Evolutionary conservation across 2,113 vertebrate species (phyloP).

Genomic region (Pelmatolapia mariae): DNA sequence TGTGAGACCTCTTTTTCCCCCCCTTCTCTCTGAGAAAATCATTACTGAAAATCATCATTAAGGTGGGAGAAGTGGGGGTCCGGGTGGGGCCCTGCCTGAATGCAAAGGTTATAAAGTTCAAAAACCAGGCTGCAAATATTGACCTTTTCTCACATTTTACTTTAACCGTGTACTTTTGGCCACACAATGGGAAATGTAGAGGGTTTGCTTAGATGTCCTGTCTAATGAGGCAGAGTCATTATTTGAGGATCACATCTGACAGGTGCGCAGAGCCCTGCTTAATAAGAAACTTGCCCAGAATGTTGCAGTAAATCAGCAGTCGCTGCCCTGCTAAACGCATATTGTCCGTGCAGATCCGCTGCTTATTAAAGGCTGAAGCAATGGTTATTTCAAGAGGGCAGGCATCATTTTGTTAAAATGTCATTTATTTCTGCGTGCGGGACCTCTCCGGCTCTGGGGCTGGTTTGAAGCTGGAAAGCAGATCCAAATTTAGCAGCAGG

Average conservation of each 20-base stretch:
- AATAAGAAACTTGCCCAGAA: neutral
- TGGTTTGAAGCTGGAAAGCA: neutral
- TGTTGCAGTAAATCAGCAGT: constrained; percentile 1
- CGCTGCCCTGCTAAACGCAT: neutral
- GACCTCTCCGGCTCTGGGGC: neutral
- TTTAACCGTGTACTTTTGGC: neutral
- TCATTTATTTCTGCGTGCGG: constrained; percentile 13
- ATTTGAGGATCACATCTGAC: constrained; percentile 55
- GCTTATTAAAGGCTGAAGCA: constrained; percentile 41
- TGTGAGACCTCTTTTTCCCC: neutral
- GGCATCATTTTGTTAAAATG: constrained; percentile 28
- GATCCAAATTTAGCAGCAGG: constrained; percentile 13
- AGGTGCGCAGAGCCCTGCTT: constrained; percentile 47
- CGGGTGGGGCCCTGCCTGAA: neutral
- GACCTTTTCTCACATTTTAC: constrained; percentile 17
- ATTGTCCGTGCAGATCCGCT: neutral
- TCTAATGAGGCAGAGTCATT: constrained; percentile 45
- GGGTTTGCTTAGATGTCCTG: neutral
- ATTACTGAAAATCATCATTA: constrained; percentile 2
- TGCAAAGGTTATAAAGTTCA: neutral
- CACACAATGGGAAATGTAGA: constrained; percentile 25
- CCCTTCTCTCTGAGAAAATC: neutral
- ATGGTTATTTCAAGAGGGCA: constrained; percentile 39
- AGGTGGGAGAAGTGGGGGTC: neutral
- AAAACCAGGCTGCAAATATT: neutral